Percentiles rank a stretch among this genome's conserved stretches.
phyloP scores from a whole-genome alignment of 2,113 vertebrate genomes.

The Phainopepla nitens region DNA sequence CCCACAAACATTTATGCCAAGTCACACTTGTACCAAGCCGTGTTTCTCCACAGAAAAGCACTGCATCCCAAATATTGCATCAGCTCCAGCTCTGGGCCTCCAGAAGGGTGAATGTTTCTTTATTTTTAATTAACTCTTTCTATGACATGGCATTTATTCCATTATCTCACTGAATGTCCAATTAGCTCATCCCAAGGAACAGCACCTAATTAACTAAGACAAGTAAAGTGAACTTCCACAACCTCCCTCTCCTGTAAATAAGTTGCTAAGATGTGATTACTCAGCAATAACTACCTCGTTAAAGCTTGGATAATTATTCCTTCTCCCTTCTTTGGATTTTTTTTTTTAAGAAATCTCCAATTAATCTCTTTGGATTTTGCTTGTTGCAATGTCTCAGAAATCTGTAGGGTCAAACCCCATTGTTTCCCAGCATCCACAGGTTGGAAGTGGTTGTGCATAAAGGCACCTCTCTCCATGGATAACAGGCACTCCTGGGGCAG shows the following conservation, averaged over 20 bases:
- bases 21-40: neutral
- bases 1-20: constrained; percentile 48
- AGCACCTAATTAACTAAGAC: constrained; percentile 30
- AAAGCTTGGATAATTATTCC: neutral
- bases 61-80: constrained; percentile 33
- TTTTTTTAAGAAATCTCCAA: neutral
- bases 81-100: neutral
- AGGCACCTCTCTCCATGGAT: neutral
- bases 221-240: constrained; percentile 30
- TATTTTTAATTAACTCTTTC: constrained; percentile 54
- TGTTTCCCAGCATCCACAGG: neutral
- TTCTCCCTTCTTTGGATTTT: neutral
- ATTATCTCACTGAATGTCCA: constrained; percentile 38
- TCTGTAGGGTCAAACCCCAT: neutral
- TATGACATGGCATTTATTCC: constrained; percentile 32
- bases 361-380: neutral
- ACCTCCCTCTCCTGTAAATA: constrained; percentile 20
- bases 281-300: neutral
- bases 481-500: neutral
- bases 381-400: neutral
- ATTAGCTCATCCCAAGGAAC: constrained; percentile 23
- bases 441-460: neutral
- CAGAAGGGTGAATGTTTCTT: neutral
- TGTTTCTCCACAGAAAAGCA: neutral
- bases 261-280: neutral